Conservation (phyloP, 1,140 invertebrate species). For the Zaprionus vittiger region DNA sequence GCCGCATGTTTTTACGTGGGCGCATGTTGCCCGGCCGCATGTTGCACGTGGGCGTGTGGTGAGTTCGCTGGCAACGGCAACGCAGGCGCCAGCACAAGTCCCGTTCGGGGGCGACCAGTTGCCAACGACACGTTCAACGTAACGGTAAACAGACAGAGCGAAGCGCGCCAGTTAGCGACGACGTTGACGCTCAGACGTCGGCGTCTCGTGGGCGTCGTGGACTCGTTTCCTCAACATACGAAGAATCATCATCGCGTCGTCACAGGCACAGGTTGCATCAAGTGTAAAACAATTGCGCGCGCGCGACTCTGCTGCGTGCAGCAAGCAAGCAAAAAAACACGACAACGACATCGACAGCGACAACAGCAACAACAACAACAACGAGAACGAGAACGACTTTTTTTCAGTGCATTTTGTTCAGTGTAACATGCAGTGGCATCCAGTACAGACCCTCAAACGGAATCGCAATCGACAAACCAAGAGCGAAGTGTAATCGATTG, state of each 20-base stretch:
- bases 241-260: not conserved
- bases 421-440: conserved; percentile 4
- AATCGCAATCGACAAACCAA: not conserved
- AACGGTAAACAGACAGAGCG: conserved; percentile 58
- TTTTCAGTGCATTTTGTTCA: conserved; percentile 11
- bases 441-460: not conserved
- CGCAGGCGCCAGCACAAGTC: conserved; percentile 21
- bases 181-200: conserved; percentile 28
- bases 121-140: conserved; percentile 62
- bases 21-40: conserved; percentile 2
- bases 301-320: not conserved
- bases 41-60: conserved; percentile 24
- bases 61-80: conserved; percentile 20
- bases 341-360: not conserved
- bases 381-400: not conserved
- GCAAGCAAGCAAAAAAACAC: not conserved
- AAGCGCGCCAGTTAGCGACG: conserved; percentile 32
- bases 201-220: conserved; percentile 38
- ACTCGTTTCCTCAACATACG: not conserved
- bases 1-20: not conserved
- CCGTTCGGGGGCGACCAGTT: conserved; percentile 45
- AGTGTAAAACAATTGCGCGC: conserved; percentile 11
- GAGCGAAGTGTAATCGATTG: conserved; percentile 8
- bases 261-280: not conserved
- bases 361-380: no score